Evolutionary conservation across 2,888 invertebrate species (phyloP), one percentile per base, ranked within the genome.

Genomic region (Monopis laevigella): DNA sequence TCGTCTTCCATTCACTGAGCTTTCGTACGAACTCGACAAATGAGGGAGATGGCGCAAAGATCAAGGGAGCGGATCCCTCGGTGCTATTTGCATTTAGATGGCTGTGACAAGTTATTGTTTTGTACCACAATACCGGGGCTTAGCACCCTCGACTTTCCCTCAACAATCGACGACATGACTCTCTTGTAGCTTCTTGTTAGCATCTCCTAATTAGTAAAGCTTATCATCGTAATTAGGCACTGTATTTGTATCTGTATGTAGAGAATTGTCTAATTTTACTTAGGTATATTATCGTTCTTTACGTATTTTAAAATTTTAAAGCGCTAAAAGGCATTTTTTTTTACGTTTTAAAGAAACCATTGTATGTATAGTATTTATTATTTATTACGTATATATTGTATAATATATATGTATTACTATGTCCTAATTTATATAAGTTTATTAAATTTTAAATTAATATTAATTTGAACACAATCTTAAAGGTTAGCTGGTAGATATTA

Each of bases 71-170:
- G 24, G 30, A 18, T 19, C 24, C 28, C 34, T 58, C 58, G 56
- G 54, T 56, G 59, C 55, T 67, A 77, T 77, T 77, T 73, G 68
- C 75, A 74, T 77, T 65, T 72, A 71, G 65, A 72, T 70, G 61
- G 65, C 61, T 52, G 63, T 59, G 65, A 67, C 67, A 65, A 70
- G 69, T 69, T 64, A 67, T 66, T 62, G 65, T 63, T 52, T 45
- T 12, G 40, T 36, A 35, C 42, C 41, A 45, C 45, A 45, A 45
- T 35, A 27, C 35, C 21, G 19, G 4, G 36, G 21, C 21, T 36
- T 21, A 12, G 21, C 13, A 8, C 36, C 36, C 21, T 36, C 21
- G 21, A 14, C 4, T n/a, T 18, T 12, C 8, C 19, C 21, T 36
- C 21, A 36, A 36, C 36, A 36, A 36, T 19, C 21, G 12, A 21